These are phyloP conservation scores for Rhorus exstirpatorius DNA, from an alignment of 2,888 invertebrate species.

Conservation along the genomic window DNA sequence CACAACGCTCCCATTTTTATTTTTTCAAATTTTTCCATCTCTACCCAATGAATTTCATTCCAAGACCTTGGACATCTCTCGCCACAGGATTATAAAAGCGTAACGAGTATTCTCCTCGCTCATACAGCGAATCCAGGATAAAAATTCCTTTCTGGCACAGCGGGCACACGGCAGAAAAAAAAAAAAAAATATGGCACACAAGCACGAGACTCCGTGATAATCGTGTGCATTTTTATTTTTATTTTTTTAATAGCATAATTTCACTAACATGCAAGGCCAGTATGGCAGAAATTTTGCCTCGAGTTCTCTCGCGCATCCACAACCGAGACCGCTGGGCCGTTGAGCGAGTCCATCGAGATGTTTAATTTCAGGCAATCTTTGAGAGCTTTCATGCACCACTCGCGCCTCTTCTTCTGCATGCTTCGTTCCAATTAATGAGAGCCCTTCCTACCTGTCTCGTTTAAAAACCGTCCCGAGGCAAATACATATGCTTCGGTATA, in stretches of 20 bases:
- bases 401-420: neutral
- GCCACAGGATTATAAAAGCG: conserved; percentile 55
- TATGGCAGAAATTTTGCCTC: too few relatives aligned
- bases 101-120: conserved; percentile 61
- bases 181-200: conserved; percentile 19
- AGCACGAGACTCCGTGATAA: conserved; percentile 25
- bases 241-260: conserved; percentile 21
- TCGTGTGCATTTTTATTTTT: conserved; percentile 18
- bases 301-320: conserved; percentile 37
- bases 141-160: conserved; percentile 51
- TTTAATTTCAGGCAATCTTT: conserved; percentile 50
- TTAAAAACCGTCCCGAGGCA: conserved; percentile 42
- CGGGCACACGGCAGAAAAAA: conserved; percentile 16
- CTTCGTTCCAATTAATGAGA: conserved; percentile 47
- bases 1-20: conserved; percentile 1
- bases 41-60: conserved; percentile 27
- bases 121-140: conserved; percentile 50
- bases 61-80: conserved; percentile 23
- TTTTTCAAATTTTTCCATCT: conserved; percentile 14
- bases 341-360: conserved; percentile 25
- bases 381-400: conserved; percentile 41
- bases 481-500: conserved; percentile 2
- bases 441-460: conserved; percentile 50
- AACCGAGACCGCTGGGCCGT: conserved; percentile 30
- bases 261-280: neutral